Base-by-base conservation (phyloP, 2,797 vertebrate genomes). In the Gymnoscopelus microlampas region DNA sequence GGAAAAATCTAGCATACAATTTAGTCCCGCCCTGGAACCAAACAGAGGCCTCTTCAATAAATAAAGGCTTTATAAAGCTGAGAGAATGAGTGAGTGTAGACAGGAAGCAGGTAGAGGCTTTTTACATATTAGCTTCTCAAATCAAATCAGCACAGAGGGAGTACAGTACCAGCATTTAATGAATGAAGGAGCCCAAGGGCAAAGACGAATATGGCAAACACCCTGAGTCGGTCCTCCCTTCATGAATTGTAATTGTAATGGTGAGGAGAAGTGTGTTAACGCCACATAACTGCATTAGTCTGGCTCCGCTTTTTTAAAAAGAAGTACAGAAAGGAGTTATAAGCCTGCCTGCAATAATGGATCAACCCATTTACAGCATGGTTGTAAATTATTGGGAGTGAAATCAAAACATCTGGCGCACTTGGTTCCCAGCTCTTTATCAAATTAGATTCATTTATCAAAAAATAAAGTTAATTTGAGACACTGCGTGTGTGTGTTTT, bases 71-170 rank as follows among this genome's bases (percentile, higher is more conserved):
- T 60, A 13, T 85, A 90, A 88, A 87, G 85, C 74, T 54, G 73
- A 78, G 67, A 80, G 84, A 88, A 84, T 68, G 79, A 73, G 72
- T 35, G 68, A 73, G 73, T 73, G 69, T 66, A 83, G 82, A 76
- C 71, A 82, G 85, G 86, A 71, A 76, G 82, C 65, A 63, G 71
- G 64, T 73, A 57, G 56, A 85, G 74, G 90, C 90, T 92, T 89
- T 92, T 86, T 90, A 74, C 79, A 80, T 84, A 91, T 92, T 91
- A 91, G 85, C 78, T 82, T 83, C 85, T 90, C 87, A 92, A 89
- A 90, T 91, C 88, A 89, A 91, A 90, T 90, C 80, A 89, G 73
- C 64, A 65, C 68, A 72, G 78, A 81, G 79, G 63, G 75, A 90
- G 79, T 72, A 78, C 74, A 71, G 73, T 80, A 64, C 53, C 74